Conservation (phyloP, 2,888 invertebrate species). For the Cistogaster globosa region DNA sequence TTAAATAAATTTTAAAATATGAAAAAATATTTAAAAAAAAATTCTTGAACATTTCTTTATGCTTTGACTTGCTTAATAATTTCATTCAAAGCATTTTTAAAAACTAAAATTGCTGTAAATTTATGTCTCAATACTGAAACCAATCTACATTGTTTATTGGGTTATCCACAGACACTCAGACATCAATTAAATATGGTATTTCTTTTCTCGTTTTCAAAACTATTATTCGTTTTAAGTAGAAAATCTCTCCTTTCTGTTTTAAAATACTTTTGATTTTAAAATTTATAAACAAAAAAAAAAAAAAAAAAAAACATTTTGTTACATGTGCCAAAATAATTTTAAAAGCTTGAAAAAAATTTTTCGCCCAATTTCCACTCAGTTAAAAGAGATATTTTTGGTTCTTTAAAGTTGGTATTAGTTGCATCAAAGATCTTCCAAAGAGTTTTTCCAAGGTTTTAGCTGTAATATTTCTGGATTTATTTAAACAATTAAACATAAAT, state of each 20-base stretch:
- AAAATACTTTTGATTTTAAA: constrained; percentile 12
- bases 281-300: no score
- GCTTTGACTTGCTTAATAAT: no score
- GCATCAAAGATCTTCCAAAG: no score
- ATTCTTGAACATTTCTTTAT: background rate
- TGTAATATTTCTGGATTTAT: no score
- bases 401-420: no score
- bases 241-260: constrained; percentile 70
- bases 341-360: background rate
- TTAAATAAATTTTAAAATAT: no score
- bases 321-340: constrained; percentile 55
- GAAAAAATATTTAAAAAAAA: background rate
- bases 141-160: constrained; percentile 4
- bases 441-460: no score
- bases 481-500: no score
- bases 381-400: no score
- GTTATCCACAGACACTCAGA: constrained; percentile 20
- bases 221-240: constrained; percentile 35
- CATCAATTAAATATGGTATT: background rate
- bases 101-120: no score
- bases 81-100: no score
- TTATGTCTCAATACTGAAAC: no score
- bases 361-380: background rate
- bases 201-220: background rate
- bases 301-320: constrained; percentile 10